Base-by-base conservation (phyloP, 2,113 vertebrate species). In the Odocoileus hemionus region DNA sequence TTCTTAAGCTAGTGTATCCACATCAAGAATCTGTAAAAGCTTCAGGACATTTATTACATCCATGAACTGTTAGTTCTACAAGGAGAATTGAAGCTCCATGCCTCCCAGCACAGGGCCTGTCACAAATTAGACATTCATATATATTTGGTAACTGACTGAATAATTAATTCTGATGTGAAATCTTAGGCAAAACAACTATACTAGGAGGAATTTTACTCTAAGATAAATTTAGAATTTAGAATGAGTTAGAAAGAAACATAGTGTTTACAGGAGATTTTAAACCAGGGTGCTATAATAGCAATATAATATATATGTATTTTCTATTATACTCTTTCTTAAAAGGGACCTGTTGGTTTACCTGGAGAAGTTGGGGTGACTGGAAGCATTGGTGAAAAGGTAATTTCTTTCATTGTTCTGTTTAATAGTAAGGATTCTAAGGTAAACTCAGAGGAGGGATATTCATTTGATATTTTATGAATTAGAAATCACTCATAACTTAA, bases 331-430 rank as follows among this genome's bases (percentile, higher is more conserved):
- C 84, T 93, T 92, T 78, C 25, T 84, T 91, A 54, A 95, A 97
- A 99, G 99, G 99, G 99, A 97, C 98, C 99, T 76, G 60, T 98
- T 82, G 99, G 99, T 80, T 98, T 99, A 98, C 99, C 99, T 92
- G 99, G 99, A 98, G 98, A 99, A 97, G 97, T 98, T 96, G 99
- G 99, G 25, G 97, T 98, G 17, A 95, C 99, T 74, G 99, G 99
- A 98, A 98, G 98, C 98, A 98, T 98, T 57, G 99, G 99, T 94
- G 99, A 99, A 99, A 99, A 99, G 99, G 99, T 99, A 99, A 98
- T 88, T 43, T 94, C 39, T 78, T 85, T 83, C 0, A 0, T 78
- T 91, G 26, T 92, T 90, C 74, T 89, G 17, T 74, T 94, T 39
- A 84, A 15, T 55, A 79, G 10, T 95, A 82, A 91, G 28, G 67